Percentiles rank a stretch among this genome's conserved stretches.
These are phyloP conservation scores for Rhadinocentrus ornatus DNA, from an alignment of 2,797 vertebrate genomes.

Conservation along the genomic window DNA sequence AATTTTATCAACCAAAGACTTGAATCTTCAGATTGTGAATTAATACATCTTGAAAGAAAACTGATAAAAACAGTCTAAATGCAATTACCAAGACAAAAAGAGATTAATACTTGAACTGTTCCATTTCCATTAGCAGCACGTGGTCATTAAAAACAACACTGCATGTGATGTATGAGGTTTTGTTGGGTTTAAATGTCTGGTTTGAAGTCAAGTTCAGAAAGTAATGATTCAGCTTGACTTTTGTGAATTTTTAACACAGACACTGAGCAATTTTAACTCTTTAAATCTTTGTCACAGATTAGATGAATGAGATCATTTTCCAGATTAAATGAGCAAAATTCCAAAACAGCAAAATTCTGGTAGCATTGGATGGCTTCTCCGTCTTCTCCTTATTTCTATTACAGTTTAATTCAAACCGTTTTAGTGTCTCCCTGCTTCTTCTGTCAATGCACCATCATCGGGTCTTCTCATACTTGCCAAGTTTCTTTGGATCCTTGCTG, in stretches of 20 bases:
- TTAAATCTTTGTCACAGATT: background rate
- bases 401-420: background rate
- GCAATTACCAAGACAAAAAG: constrained; percentile 11
- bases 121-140: constrained; percentile 28
- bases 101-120: constrained; percentile 25
- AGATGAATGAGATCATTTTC: constrained; percentile 9
- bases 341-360: constrained; percentile 12
- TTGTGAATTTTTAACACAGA: constrained; percentile 11
- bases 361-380: constrained; percentile 3
- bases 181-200: constrained; percentile 10
- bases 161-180: constrained; percentile 5
- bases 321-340: constrained; percentile 7
- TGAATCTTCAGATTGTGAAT: background rate
- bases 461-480: constrained; percentile 83
- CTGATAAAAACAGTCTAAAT: constrained; percentile 14
- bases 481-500: constrained; percentile 90
- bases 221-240: constrained; percentile 11
- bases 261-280: background rate
- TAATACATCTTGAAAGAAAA: background rate
- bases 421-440: background rate
- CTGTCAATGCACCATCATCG: constrained; percentile 57
- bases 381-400: constrained; percentile 6
- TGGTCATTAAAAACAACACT: constrained; percentile 9
- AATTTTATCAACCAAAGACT: background rate
- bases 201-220: constrained; percentile 8